phyloP scores from a whole-genome alignment of 1,140 invertebrate species.

The Drosophila aff. region DNA sequence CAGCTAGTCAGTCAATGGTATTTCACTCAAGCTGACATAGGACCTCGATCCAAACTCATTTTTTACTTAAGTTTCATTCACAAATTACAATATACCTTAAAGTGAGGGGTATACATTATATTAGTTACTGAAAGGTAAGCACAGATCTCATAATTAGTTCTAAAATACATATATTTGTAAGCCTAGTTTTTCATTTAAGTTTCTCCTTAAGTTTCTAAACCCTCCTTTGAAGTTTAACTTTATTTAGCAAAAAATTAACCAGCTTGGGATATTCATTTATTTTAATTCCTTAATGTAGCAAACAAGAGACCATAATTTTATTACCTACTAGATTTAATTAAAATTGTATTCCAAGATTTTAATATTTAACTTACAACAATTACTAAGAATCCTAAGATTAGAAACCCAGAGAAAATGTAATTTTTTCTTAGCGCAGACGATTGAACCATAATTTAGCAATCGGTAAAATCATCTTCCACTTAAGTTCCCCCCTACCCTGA shows the following conservation, averaged over 20 bases:
- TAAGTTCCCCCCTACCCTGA: slow-evolving; percentile 4
- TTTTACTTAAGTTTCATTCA: not conserved
- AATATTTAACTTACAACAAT: not conserved
- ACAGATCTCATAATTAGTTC: not conserved
- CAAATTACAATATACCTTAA: not conserved
- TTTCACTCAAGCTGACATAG: slow-evolving; percentile 1
- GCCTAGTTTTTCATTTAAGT: not conserved
- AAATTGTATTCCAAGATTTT: not conserved
- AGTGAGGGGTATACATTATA: not conserved
- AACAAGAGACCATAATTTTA: not conserved
- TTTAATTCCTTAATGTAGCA: not conserved
- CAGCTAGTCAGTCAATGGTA: slow-evolving; percentile 10
- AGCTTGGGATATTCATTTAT: not conserved
- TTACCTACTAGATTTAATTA: not conserved
- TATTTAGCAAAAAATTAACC: not conserved
- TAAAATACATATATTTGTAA: not conserved
- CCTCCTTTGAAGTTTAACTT: not conserved
- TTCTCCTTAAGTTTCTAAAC: not conserved
- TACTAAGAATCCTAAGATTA: not conserved
- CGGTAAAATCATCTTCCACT: slow-evolving; percentile 5
- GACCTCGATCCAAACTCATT: not conserved
- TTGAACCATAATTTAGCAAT: not conserved
- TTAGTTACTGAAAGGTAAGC: not conserved
- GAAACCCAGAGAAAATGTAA: not conserved
- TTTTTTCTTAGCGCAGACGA: not conserved